Evolutionary conservation across 1,140 invertebrate species (phyloP).

Genomic region (Tribolium madens): DNA sequence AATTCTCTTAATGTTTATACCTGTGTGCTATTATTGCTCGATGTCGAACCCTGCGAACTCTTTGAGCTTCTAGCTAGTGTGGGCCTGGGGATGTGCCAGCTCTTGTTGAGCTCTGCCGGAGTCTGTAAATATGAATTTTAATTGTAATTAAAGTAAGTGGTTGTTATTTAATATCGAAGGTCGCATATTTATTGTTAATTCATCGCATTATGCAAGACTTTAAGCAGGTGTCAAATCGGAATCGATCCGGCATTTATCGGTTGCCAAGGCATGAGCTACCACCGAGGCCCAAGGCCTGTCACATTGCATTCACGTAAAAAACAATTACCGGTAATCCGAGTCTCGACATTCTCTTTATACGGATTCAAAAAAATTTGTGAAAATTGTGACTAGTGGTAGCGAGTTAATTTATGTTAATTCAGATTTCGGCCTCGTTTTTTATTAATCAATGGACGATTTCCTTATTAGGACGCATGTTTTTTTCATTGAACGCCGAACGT

Average conservation of each 20-base stretch:
- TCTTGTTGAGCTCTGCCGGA: conserved; percentile 65
- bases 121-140: conserved; percentile 57
- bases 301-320: conserved; percentile 17
- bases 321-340: neutral
- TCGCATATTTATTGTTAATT: conserved; percentile 30
- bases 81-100: conserved; percentile 83
- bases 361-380: neutral
- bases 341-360: conserved; percentile 4
- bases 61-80: conserved; percentile 78
- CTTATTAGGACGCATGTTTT: conserved; percentile 2
- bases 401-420: conserved; percentile 29
- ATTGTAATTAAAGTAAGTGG: neutral
- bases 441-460: conserved; percentile 31
- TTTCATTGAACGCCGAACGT: conserved; percentile 19
- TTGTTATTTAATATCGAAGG: conserved; percentile 9
- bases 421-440: conserved; percentile 34
- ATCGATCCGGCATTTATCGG: too few relatives aligned
- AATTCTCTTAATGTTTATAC: conserved; percentile 68
- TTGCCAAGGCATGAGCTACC: too few relatives aligned
- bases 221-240: conserved; percentile 19
- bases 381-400: neutral
- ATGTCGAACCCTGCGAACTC: conserved; percentile 80
- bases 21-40: conserved; percentile 82
- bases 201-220: conserved; percentile 24
- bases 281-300: too few relatives aligned